Percentiles rank a stretch among this genome's conserved stretches.
These are phyloP conservation scores for Mola mola DNA, from an alignment of 2,113 vertebrate species.

Conservation along the genomic window DNA sequence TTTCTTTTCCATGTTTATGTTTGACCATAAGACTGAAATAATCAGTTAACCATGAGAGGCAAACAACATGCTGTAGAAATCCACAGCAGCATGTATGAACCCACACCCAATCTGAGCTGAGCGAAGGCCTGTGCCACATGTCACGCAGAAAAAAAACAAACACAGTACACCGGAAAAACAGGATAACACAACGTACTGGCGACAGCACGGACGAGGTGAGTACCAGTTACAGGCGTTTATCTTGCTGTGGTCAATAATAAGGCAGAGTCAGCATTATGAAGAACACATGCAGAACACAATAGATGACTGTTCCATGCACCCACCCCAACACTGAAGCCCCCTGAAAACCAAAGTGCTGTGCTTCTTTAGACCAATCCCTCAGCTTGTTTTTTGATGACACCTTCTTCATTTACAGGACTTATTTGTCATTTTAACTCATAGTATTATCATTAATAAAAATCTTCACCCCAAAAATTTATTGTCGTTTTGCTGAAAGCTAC, in stretches of 20 bases:
- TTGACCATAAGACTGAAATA: too few relatives aligned
- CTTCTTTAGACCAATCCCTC: conserved; percentile 25
- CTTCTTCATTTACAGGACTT: too few relatives aligned
- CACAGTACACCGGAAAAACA: conserved; percentile 38
- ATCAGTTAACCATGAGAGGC: too few relatives aligned
- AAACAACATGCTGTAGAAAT: too few relatives aligned
- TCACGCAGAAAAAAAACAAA: conserved; percentile 37
- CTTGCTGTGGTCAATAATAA: conserved; percentile 49
- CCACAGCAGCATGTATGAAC: not conserved
- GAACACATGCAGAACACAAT: conserved; percentile 51
- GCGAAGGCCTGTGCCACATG: conserved; percentile 63
- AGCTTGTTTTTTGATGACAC: not conserved
- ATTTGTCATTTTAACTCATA: too few relatives aligned
- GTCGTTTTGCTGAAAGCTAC: too few relatives aligned
- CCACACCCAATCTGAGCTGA: conserved; percentile 28
- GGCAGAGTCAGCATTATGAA: conserved; percentile 16
- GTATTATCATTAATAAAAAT: too few relatives aligned
- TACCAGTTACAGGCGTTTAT: conserved; percentile 40
- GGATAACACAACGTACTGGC: conserved; percentile 23
- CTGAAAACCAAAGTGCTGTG: not conserved
- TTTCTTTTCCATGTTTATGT: too few relatives aligned
- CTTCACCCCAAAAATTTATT: too few relatives aligned
- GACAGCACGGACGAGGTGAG: conserved; percentile 50
- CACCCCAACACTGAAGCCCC: conserved; percentile 2
- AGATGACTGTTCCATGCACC: not conserved